Evolutionary conservation across 1,140 invertebrate genomes (phyloP).

Genomic region (Apolygus lucorum): DNA sequence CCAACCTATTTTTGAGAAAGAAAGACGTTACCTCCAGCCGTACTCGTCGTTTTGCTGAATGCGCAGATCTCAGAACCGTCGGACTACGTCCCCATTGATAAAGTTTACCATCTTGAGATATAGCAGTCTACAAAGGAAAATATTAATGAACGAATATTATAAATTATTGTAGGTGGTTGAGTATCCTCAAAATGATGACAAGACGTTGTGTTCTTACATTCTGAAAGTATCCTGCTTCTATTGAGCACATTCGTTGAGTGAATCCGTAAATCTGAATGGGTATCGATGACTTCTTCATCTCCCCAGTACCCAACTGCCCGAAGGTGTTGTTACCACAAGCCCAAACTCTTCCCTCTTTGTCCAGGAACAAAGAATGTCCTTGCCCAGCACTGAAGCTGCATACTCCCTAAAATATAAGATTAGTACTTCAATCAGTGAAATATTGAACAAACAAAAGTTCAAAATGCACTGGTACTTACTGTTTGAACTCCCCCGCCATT

Average conservation of each 20-base stretch:
- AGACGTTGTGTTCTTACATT: slow-evolving; percentile 49
- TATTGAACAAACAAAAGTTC: slow-evolving; percentile 2
- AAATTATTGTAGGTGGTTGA: too few species aligned
- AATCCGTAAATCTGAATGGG: slow-evolving; percentile 50
- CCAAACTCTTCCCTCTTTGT: slow-evolving; percentile 55
- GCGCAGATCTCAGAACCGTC: slow-evolving; percentile 58
- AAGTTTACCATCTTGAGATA: slow-evolving; percentile 55
- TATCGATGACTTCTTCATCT: slow-evolving; percentile 49
- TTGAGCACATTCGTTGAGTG: slow-evolving; percentile 50
- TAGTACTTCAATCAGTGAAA: not conserved
- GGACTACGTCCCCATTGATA: slow-evolving; percentile 73
- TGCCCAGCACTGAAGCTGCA: slow-evolving; percentile 58
- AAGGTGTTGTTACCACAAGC: slow-evolving; percentile 70
- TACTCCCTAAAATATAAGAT: slow-evolving; percentile 39
- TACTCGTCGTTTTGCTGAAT: slow-evolving; percentile 46
- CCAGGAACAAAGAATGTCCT: slow-evolving; percentile 61
- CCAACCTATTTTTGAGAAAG: too few species aligned
- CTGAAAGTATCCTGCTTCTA: slow-evolving; percentile 72
- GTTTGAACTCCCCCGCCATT: too few species aligned
- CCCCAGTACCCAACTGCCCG: slow-evolving; percentile 63
- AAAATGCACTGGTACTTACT: too few species aligned
- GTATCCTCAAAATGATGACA: slow-evolving; percentile 21
- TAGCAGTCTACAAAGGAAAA: slow-evolving; percentile 51
- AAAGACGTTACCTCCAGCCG: slow-evolving; percentile 23
- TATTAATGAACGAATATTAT: not conserved